These are phyloP conservation scores for Cladopsammia gracilis DNA, from an alignment of 64 coral and sea anemone genomes.

Conservation along the genomic window DNA sequence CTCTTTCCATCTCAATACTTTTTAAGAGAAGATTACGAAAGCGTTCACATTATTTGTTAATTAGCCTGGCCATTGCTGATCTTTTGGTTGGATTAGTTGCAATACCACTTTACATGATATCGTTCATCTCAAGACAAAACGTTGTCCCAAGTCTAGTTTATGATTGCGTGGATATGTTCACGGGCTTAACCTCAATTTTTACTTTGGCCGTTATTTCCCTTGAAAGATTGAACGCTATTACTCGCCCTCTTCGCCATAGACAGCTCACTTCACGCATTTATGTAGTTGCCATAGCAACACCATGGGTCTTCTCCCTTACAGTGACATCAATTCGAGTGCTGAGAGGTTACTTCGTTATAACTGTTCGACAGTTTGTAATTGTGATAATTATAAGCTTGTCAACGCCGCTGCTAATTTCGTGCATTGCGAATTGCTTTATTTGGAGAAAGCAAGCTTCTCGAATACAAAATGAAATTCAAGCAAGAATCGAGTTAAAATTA, in stretches of 20 bases:
- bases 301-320: conserved; percentile 52
- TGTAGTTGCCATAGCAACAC: neutral
- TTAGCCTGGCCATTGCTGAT: neutral
- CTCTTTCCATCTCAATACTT: conserved; percentile 49
- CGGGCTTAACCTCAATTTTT: conserved; percentile 10
- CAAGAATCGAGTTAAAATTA: conserved; percentile 7
- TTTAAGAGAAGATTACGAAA: neutral
- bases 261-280: neutral
- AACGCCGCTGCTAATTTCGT: conserved; percentile 35
- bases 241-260: conserved; percentile 6
- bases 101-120: neutral
- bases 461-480: neutral
- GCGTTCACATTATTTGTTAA: neutral
- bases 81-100: conserved; percentile 17
- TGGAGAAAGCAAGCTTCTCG: conserved; percentile 36
- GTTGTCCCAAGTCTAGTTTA: neutral
- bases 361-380: conserved; percentile 10
- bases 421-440: conserved; percentile 17
- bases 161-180: conserved; percentile 7
- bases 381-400: conserved; percentile 6
- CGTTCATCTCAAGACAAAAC: too few species aligned
- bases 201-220: conserved; percentile 40
- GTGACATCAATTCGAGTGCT: conserved; percentile 17
- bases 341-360: neutral
- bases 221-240: conserved; percentile 44